phyloP scores from a whole-genome alignment of 2,797 vertebrate genomes.

The Cheirogaleus major region DNA sequence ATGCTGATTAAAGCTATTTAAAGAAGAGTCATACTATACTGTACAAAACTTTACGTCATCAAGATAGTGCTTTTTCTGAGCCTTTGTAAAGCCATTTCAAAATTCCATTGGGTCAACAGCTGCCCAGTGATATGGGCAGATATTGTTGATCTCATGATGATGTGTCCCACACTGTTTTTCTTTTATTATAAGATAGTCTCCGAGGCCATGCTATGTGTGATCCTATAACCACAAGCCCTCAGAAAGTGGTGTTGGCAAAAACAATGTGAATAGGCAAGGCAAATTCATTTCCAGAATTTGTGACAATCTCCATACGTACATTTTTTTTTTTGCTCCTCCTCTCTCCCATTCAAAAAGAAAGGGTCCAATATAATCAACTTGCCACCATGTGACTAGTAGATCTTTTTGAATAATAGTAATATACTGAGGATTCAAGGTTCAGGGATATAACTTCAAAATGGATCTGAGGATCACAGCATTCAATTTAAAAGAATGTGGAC shows the following conservation, averaged over 20 bases:
- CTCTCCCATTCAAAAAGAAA: neutral
- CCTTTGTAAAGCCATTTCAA: neutral
- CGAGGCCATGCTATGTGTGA: neutral
- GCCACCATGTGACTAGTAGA: neutral
- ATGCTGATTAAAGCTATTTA: neutral
- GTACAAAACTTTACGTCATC: neutral
- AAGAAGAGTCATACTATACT: neutral
- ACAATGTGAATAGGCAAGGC: neutral
- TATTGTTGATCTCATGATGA: neutral
- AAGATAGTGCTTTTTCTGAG: neutral
- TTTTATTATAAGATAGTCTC: neutral
- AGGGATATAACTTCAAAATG: neutral
- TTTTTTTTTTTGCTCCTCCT: neutral
- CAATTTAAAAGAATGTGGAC: neutral
- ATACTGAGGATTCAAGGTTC: neutral
- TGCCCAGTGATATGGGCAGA: neutral
- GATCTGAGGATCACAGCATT: neutral
- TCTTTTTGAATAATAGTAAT: neutral
- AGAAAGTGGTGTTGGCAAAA: neutral
- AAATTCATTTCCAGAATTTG: neutral
- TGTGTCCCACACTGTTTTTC: neutral
- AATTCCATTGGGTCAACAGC: neutral
- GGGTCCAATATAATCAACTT: neutral
- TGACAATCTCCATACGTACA: neutral
- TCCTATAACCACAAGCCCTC: neutral